These are phyloP conservation scores for Chaetura pelagica DNA, from an alignment of 2,113 vertebrate species.

Conservation along the genomic window DNA sequence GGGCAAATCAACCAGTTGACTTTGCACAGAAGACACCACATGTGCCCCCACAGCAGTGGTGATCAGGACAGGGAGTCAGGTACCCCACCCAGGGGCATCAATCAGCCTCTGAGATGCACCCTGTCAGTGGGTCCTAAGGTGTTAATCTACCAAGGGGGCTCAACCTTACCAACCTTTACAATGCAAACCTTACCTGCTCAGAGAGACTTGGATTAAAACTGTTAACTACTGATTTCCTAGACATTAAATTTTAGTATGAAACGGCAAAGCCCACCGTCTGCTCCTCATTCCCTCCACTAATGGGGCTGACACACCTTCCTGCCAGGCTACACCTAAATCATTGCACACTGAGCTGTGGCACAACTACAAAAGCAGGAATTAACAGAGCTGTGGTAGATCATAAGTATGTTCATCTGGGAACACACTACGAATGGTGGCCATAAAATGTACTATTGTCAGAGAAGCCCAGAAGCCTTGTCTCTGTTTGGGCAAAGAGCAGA, in stretches of 20 bases:
- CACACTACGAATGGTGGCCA: background rate
- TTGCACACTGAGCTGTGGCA: background rate
- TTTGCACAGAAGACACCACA: fast-evolving
- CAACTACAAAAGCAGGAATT: constrained; percentile 11
- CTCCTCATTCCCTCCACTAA: background rate
- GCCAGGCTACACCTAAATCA: background rate
- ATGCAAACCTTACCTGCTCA: background rate
- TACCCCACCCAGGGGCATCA: background rate
- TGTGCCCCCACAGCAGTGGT: background rate
- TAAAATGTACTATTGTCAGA: background rate
- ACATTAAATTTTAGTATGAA: constrained; percentile 30
- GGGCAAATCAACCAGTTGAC: background rate
- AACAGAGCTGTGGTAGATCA: background rate
- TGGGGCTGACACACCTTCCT: background rate
- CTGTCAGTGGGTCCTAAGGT: background rate
- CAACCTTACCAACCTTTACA: background rate
- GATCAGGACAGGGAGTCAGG: background rate
- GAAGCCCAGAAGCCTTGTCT: background rate
- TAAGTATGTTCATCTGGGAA: background rate
- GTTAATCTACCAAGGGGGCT: background rate
- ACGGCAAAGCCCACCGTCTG: constrained; percentile 1
- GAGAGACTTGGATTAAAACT: background rate
- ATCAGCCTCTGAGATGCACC: background rate
- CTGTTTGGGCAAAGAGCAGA: background rate
- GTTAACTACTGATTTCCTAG: constrained; percentile 17